A percentile compares a stretch with the other conserved stretches of the same genome.
These are phyloP conservation scores for Anniella stebbinsi DNA, from an alignment of 2,797 vertebrate genomes.

Conservation along the genomic window DNA sequence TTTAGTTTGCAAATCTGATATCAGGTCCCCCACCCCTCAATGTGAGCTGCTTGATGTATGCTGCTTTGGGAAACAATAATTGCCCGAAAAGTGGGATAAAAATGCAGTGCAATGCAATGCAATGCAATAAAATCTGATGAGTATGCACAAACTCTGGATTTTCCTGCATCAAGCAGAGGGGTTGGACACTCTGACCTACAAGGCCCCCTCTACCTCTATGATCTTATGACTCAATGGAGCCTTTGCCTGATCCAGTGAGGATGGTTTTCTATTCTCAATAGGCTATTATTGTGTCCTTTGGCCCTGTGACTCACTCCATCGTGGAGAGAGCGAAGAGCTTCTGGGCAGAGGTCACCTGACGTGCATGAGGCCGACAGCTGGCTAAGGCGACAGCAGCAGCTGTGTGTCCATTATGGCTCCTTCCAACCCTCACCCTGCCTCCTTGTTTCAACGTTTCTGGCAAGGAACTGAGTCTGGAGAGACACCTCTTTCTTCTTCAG, in stretches of 20 bases:
- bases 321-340: neutral
- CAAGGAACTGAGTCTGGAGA: neutral
- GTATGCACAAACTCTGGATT: too few relatives aligned
- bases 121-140: too few relatives aligned
- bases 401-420: neutral
- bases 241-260: neutral
- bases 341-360: neutral
- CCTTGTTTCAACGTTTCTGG: neutral
- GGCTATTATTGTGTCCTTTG: neutral
- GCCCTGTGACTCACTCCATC: neutral
- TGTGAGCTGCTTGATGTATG: too few relatives aligned
- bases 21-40: too few relatives aligned
- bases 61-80: too few relatives aligned
- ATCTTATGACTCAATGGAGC: neutral
- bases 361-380: neutral
- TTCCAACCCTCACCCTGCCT: neutral
- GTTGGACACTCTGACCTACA: neutral
- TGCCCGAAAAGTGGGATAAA: too few relatives aligned
- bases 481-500: conserved; percentile 17
- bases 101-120: too few relatives aligned
- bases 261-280: neutral
- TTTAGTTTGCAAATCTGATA: too few relatives aligned
- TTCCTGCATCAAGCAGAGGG: too few relatives aligned
- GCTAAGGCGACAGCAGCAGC: neutral
- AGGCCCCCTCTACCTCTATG: neutral